Evolutionary conservation across 2,888 invertebrate genomes (phyloP), one percentile per base, ranked within the genome.

Genomic region (Conus canariensis): DNA sequence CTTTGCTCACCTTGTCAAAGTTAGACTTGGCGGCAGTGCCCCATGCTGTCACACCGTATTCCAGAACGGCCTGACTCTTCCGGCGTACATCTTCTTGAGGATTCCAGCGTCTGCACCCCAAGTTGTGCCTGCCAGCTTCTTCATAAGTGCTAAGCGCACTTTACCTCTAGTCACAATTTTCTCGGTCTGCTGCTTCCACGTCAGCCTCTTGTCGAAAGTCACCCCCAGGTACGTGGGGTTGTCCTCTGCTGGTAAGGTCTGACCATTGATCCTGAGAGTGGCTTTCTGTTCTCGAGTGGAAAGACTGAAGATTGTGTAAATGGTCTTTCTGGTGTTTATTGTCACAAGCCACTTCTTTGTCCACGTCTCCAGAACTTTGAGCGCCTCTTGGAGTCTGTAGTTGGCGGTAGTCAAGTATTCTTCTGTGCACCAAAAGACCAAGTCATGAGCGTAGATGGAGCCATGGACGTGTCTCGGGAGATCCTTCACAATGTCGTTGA

Each of bases 361-460:
- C 88, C 88, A 77, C 2, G 16, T 16, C 59, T 60, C 82, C 3
- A 88, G 59, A 6, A 82, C 30, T 19, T 88, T 59, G 12, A 70
- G 67, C 82, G 85, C 70, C 19, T 67, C 64, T 56, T 87, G 80
- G 10, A 82, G 67, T 45, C 87, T 80, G 60, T 90, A 56, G 64
- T 59, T 86, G 22, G 87, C 87, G 6, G 67, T 87, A 0, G 87
- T 87, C 9, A 64, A 14, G 25, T 90, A 12, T 80, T 90, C 90
- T 25, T 90, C 80, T 4, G 87, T 16, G 87, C 82, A 87, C 87
- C 82, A 87, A 0, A 90, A 60, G 22, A 87, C 90, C 10, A 90
- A 87, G 67, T 90, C 87, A 56, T 90, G 87, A 5, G 90, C 87
- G 64, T 90, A 82, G 19, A 87, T 58, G 59, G 87, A 82, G 19